phyloP scores from a whole-genome alignment of 2,113 vertebrate species.

The Hyla sarda region DNA sequence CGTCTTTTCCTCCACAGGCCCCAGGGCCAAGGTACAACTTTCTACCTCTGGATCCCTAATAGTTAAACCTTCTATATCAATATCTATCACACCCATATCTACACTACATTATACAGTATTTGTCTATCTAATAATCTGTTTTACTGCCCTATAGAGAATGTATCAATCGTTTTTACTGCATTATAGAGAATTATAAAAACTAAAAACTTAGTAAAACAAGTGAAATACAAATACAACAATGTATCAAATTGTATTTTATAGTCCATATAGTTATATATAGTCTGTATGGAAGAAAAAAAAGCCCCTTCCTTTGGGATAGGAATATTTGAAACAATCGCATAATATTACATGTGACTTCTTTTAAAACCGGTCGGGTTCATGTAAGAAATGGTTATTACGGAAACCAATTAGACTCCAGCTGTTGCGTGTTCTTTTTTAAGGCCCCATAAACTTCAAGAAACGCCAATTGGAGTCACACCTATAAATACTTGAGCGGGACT shows the following conservation, averaged over 20 bases:
- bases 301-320: background rate
- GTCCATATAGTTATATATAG: background rate
- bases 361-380: background rate
- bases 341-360: background rate
- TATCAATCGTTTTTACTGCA: background rate
- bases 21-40: too few relatives aligned
- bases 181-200: background rate
- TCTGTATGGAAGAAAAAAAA: background rate
- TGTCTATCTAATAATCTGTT: background rate
- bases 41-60: too few relatives aligned
- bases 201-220: too few relatives aligned
- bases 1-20: too few relatives aligned
- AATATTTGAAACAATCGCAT: background rate
- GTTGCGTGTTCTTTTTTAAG: conserved; percentile 5
- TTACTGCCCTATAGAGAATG: background rate
- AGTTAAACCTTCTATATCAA: too few relatives aligned
- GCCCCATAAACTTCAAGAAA: background rate
- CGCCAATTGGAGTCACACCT: conserved; percentile 28
- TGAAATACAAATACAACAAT: background rate
- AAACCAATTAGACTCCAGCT: conserved; percentile 33
- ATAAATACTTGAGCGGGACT: background rate
- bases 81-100: too few relatives aligned
- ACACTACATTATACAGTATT: background rate
- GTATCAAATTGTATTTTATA: background rate
- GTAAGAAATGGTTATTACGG: background rate